A percentile compares a stretch with the other conserved stretches of the same genome.
Conservation (phyloP, 2,113 vertebrate genomes). For the Todiramphus chloris region DNA sequence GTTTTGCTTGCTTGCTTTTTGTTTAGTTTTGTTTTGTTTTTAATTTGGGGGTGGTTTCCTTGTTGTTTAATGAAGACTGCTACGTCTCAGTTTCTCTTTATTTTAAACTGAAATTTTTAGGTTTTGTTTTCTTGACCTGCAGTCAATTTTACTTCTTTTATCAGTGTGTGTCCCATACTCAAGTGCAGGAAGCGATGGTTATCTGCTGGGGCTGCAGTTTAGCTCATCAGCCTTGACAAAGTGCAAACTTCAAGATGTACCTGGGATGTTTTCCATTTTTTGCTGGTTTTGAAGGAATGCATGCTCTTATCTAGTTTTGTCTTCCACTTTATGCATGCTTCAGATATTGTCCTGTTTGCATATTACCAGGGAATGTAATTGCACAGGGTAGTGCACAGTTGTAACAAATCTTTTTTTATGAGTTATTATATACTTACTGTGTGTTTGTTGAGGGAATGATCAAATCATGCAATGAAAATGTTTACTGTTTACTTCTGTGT, state of each 20-base stretch:
- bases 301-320: neutral
- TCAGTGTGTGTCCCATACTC: neutral
- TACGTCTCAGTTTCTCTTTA: neutral
- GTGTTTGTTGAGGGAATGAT: neutral
- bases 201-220: neutral
- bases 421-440: fast-evolving
- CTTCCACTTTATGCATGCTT: neutral
- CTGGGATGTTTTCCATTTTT: neutral
- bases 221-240: neutral
- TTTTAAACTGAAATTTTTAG: neutral
- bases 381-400: neutral
- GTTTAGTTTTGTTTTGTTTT: neutral
- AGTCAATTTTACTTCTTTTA: neutral
- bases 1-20: no score
- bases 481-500: neutral
- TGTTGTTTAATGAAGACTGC: neutral
- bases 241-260: neutral
- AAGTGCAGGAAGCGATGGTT: neutral
- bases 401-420: neutral
- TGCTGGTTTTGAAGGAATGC: fast-evolving
- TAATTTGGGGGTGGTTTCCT: neutral
- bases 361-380: neutral
- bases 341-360: neutral
- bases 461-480: neutral
- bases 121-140: neutral